These are phyloP conservation scores for Takifugu ocellatus DNA, from an alignment of 2,797 vertebrate species.

Conservation along the genomic window DNA sequence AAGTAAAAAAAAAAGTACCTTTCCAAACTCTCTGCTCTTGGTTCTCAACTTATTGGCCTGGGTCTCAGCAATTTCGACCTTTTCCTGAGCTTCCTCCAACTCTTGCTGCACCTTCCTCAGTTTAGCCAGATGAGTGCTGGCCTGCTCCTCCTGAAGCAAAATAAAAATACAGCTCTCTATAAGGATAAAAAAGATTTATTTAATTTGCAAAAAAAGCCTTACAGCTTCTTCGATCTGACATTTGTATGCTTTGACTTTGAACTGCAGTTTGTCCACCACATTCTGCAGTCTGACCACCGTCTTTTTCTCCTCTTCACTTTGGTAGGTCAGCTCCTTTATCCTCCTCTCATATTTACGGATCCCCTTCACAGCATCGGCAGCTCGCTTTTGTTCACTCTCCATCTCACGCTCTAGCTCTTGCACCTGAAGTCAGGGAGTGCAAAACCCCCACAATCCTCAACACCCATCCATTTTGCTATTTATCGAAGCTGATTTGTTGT, in stretches of 20 bases:
- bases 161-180: not conserved
- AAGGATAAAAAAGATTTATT: no score
- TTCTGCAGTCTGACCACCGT: constrained; percentile 82
- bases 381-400: constrained; percentile 76
- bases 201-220: constrained; percentile 46
- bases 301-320: constrained; percentile 83
- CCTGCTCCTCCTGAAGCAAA: constrained; percentile 41
- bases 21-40: constrained; percentile 68
- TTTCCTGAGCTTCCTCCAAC: constrained; percentile 53
- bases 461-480: no score
- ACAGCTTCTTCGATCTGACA: constrained; percentile 83
- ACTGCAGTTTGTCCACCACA: constrained; percentile 82
- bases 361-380: constrained; percentile 60
- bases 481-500: not conserved
- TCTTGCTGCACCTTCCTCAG: constrained; percentile 56
- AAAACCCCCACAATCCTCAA: not conserved
- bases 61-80: constrained; percentile 49
- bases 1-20: constrained; percentile 23
- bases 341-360: constrained; percentile 47
- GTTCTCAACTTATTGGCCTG: constrained; percentile 55
- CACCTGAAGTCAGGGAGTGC: constrained; percentile 57
- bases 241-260: constrained; percentile 85
- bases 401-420: constrained; percentile 77
- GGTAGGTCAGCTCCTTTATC: constrained; percentile 49
- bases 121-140: constrained; percentile 34